A percentile compares a stretch with the other conserved stretches of the same genome.
Evolutionary conservation across 2,888 invertebrate species (phyloP).

Genomic region (Electrophaes corylata): DNA sequence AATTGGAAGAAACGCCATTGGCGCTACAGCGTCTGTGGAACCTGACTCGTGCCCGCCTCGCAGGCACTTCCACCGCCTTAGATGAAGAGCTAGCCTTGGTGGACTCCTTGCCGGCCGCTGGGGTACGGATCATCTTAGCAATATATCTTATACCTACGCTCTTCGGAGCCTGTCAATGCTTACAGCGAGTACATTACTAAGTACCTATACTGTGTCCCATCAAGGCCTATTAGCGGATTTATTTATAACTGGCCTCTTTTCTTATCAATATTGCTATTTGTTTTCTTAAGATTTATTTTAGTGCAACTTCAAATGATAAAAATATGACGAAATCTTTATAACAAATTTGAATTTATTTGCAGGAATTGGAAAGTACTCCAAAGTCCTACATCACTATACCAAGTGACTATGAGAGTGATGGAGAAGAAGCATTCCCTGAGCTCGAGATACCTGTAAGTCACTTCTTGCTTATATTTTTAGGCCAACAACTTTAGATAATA

Average conservation of each 20-base stretch:
- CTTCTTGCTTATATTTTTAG: not conserved
- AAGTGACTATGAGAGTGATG: constrained; percentile 79
- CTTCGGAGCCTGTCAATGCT: not conserved
- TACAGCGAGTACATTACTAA: not conserved
- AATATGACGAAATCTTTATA: not conserved
- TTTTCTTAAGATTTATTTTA: constrained; percentile 29
- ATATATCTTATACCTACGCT: not conserved
- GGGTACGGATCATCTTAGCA: constrained; percentile 54
- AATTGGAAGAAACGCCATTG: constrained; percentile 77
- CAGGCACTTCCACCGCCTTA: constrained; percentile 73
- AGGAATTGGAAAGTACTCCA: constrained; percentile 69
- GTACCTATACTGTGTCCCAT: not conserved
- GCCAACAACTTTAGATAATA: too few relatives aligned
- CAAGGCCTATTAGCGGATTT: constrained; percentile 49
- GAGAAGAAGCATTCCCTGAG: constrained; percentile 77
- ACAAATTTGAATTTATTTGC: constrained; percentile 28
- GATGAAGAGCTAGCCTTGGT: constrained; percentile 72
- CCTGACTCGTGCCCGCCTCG: constrained; percentile 76
- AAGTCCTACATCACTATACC: constrained; percentile 60
- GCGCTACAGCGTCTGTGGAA: constrained; percentile 81
- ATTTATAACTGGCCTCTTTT: constrained; percentile 49
- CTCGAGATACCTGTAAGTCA: constrained; percentile 74
- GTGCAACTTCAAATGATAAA: constrained; percentile 3
- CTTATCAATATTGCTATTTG: constrained; percentile 46
- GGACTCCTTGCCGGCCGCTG: constrained; percentile 71